Base-by-base conservation (phyloP, 2,797 vertebrate genomes). In the Dendrocincla tyrannina region DNA sequence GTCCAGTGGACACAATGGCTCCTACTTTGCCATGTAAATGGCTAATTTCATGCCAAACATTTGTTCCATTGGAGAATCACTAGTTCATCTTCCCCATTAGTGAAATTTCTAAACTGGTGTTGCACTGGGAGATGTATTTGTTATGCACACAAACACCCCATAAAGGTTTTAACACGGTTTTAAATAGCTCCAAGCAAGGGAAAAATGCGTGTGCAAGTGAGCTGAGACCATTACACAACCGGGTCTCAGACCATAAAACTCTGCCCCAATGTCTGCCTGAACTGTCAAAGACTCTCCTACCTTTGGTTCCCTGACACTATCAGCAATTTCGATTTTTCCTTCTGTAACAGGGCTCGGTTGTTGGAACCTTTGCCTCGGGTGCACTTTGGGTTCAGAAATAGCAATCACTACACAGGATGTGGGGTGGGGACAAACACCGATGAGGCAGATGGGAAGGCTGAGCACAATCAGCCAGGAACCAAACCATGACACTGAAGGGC, bases 41-140 rank as follows among this genome's bases (percentile, higher is more conserved):
- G 69, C 70, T 84, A 78, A 82, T 86, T 92, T 84, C 67, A 93
- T 32, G 70, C 74, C 89, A 91, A 91, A 82, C 85, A 67, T 88
- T 92, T 90, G 77, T 79, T 91, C 85, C 24, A 5, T 27, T 88
- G 76, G 67, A 96, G 52, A 67, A 67, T 39, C 70, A n/a, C 52
- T 77, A 63, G 89, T 77, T 91, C 95, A 89, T 89, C 88, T 69
- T 92, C 27, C 55, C 75, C 56, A 77, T 83, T 78, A 91, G 78
- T 9, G 74, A 83, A 23, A 85, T 90, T 82, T 88, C 76, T 59
- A 59, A 89, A 84, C 68, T 12, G 10, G 44, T n/a, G 73, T 17
- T 68, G 64, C 69, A 78, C 55, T 2, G 5, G 67, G 91, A 94
- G 66, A 90, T 52, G 1, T 62, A 84, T 88, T 84, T 89, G 73